These are phyloP conservation scores for Macropodus opercularis DNA, from an alignment of 2,797 vertebrate species.

Conservation along the genomic window DNA sequence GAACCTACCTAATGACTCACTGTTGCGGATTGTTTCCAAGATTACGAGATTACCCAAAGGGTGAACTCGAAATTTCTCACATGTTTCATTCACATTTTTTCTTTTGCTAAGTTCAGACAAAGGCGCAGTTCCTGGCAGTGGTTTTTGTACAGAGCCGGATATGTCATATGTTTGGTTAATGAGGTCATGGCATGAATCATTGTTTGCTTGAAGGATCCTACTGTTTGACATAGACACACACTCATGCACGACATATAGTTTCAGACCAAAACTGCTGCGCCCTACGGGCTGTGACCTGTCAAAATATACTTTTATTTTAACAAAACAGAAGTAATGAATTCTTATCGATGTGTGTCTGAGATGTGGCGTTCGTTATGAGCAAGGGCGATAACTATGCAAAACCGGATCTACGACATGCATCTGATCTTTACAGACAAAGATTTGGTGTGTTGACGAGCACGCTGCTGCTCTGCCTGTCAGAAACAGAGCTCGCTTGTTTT, in stretches of 20 bases:
- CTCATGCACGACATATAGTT: constrained; percentile 5
- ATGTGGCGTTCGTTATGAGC: constrained; percentile 25
- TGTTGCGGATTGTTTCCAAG: constrained; percentile 36
- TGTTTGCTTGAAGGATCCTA: constrained; percentile 58
- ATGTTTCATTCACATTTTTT: constrained; percentile 61
- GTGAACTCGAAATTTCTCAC: constrained; percentile 49
- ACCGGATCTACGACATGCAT: constrained; percentile 25
- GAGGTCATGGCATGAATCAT: constrained; percentile 63
- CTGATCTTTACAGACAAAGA: constrained; percentile 13
- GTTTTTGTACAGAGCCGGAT: constrained; percentile 53
- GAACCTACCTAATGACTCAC: constrained; percentile 54
- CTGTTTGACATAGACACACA: constrained; percentile 55
- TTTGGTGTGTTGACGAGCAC: too few species aligned
- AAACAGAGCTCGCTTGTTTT: not conserved
- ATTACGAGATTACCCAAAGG: constrained; percentile 45
- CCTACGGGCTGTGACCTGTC: not conserved
- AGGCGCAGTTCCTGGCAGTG: constrained; percentile 12
- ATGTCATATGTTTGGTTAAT: constrained; percentile 65
- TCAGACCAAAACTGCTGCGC: not conserved
- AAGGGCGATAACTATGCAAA: not conserved
- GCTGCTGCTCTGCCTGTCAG: not conserved
- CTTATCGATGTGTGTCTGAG: constrained; percentile 7
- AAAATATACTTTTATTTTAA: constrained; percentile 3
- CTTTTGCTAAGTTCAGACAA: constrained; percentile 49
- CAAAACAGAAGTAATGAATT: constrained; percentile 12